These are phyloP conservation scores for Chorisops tibialis DNA, from an alignment of 2,888 invertebrate species.

Conservation along the genomic window DNA sequence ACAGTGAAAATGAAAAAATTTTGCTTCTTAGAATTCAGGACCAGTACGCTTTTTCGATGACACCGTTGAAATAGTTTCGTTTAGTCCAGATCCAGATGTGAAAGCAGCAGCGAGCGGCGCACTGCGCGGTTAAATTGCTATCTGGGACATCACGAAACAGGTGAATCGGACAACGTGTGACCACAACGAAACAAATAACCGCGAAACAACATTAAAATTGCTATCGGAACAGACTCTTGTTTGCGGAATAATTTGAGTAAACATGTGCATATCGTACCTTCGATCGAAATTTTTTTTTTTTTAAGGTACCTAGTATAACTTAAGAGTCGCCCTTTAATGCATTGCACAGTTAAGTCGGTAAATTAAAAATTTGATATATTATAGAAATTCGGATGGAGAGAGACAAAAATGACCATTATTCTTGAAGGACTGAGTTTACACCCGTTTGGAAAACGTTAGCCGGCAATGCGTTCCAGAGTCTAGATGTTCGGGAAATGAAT, in stretches of 20 bases:
- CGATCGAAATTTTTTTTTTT: no score
- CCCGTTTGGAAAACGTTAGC: no score
- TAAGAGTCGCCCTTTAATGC: no score
- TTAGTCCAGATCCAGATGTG: slow-evolving; percentile 62
- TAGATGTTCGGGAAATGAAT: no score
- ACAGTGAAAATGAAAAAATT: slow-evolving; percentile 40
- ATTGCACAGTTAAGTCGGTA: no score
- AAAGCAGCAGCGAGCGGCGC: slow-evolving; percentile 69
- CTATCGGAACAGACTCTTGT: slow-evolving; percentile 55
- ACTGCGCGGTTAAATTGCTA: slow-evolving; percentile 71
- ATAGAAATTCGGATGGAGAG: no score
- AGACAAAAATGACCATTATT: no score
- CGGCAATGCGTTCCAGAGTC: no score
- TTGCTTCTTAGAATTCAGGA: slow-evolving; percentile 50
- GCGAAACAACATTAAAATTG: slow-evolving; percentile 58
- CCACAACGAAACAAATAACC: slow-evolving; percentile 54
- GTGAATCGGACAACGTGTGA: slow-evolving; percentile 60
- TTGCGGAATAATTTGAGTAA: slow-evolving; percentile 75
- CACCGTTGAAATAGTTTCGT: slow-evolving; percentile 66
- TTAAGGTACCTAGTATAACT: no score
- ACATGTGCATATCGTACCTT: slow-evolving; percentile 68
- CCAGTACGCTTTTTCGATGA: slow-evolving; percentile 53
- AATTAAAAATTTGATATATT: no score
- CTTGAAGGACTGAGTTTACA: no score
- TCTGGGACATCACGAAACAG: slow-evolving; percentile 80